Percentiles rank a stretch among this genome's conserved stretches.
phyloP scores from a whole-genome alignment of 2,113 vertebrate species.

The Salminus brasiliensis region DNA sequence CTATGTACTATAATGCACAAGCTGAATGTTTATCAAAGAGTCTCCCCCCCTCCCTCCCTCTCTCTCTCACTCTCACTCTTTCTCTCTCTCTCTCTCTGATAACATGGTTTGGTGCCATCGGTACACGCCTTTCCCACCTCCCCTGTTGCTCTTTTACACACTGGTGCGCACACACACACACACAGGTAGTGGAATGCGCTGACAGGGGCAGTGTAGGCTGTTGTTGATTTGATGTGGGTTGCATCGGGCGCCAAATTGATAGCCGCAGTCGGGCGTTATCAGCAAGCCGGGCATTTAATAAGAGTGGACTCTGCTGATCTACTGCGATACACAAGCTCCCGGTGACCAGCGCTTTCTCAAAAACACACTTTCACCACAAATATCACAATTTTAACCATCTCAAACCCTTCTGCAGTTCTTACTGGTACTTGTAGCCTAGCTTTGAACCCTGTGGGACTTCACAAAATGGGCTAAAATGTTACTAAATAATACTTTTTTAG shows the following conservation, averaged over 20 bases:
- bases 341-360: not conserved
- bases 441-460: too few species aligned
- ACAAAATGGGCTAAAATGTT: too few species aligned
- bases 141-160: conserved; percentile 51
- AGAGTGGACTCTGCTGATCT: conserved; percentile 45
- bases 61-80: not conserved
- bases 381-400: too few species aligned
- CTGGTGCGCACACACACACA: conserved; percentile 39
- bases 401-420: too few species aligned
- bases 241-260: conserved; percentile 67
- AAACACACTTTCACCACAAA: not conserved
- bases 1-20: conserved; percentile 1
- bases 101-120: conserved; percentile 64
- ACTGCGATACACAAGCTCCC: not conserved
- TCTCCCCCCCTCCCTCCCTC: not conserved
- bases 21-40: conserved; percentile 30
- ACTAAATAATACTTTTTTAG: too few species aligned
- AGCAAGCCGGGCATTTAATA: conserved; percentile 64
- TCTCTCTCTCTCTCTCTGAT: conserved; percentile 49
- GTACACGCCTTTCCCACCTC: conserved; percentile 54
- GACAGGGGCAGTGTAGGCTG: conserved; percentile 63
- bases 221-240: conserved; percentile 63
- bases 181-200: conserved; percentile 81
- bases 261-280: conserved; percentile 71
- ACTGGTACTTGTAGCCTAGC: too few species aligned